A percentile compares a stretch with the other conserved stretches of the same genome.
Evolutionary conservation across 2,113 vertebrate species (phyloP).

Genomic region (Myodes glareolus): DNA sequence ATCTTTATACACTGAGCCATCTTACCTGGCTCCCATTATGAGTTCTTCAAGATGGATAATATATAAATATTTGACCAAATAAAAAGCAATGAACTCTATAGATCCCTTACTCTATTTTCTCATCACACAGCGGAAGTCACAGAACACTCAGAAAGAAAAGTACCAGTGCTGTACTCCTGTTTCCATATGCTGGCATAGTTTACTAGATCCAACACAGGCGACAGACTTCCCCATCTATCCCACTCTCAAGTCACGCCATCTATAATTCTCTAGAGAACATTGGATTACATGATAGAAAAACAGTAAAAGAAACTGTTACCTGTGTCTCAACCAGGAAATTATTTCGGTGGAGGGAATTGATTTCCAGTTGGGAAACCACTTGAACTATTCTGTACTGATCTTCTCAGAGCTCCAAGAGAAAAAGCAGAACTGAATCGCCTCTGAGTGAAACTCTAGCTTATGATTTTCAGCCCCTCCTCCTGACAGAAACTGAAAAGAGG

Average conservation of each 20-base stretch:
- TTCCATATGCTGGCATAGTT: not conserved
- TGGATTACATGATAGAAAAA: not conserved
- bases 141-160: no score
- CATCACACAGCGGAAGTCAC: no score
- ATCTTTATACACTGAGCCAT: not conserved
- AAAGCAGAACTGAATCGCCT: not conserved
- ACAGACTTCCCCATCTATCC: not conserved
- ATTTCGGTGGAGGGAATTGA: not conserved
- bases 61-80: not conserved
- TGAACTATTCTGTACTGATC: not conserved
- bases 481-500: constrained; percentile 68
- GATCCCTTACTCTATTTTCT: no score
- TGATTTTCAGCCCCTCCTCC: constrained; percentile 44
- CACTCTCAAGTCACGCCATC: not conserved
- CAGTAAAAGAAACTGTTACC: constrained; percentile 10
- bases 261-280: not conserved
- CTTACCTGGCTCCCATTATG: not conserved
- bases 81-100: not conserved
- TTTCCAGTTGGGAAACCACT: not conserved
- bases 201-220: not conserved
- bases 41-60: not conserved
- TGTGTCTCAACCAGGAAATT: not conserved
- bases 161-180: not conserved
- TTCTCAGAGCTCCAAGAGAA: not conserved
- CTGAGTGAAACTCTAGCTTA: not conserved